A percentile compares a stretch with the other conserved stretches of the same genome.
phyloP scores from a whole-genome alignment of 2,888 invertebrate genomes.

The Lasioglossum oenotherae region DNA sequence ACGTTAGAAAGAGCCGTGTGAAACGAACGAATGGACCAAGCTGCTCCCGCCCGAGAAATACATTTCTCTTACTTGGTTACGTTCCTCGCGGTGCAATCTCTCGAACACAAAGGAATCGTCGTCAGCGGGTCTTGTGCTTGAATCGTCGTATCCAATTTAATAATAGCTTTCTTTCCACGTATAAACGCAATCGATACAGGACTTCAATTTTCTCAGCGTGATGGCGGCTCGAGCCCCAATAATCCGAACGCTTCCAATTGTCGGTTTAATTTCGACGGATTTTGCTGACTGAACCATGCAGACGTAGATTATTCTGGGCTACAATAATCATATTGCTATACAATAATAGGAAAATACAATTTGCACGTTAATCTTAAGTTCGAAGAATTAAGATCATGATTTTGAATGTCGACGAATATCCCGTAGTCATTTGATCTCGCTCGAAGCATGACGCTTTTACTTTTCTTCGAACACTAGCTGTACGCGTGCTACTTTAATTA shows the following conservation, averaged over 20 bases:
- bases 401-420: background rate
- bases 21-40: constrained; percentile 54
- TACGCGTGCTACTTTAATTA: background rate
- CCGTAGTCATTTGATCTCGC: background rate
- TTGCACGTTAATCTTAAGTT: background rate
- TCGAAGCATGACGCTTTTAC: background rate
- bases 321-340: background rate
- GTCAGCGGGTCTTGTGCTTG: constrained; percentile 67
- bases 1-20: constrained; percentile 51
- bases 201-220: constrained; percentile 48
- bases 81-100: constrained; percentile 71
- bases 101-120: constrained; percentile 74
- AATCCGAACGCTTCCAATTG: constrained; percentile 28
- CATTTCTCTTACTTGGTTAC: constrained; percentile 66
- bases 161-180: constrained; percentile 75
- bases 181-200: constrained; percentile 73
- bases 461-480: background rate
- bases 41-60: constrained; percentile 68
- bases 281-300: background rate
- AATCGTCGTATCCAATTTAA: constrained; percentile 77
- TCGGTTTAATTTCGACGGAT: constrained; percentile 10
- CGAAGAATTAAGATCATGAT: background rate
- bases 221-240: constrained; percentile 10
- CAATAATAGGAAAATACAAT: background rate
- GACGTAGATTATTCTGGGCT: background rate